Conservation (phyloP, 2,888 invertebrate species). For the Meiosimyza platycephala region DNA sequence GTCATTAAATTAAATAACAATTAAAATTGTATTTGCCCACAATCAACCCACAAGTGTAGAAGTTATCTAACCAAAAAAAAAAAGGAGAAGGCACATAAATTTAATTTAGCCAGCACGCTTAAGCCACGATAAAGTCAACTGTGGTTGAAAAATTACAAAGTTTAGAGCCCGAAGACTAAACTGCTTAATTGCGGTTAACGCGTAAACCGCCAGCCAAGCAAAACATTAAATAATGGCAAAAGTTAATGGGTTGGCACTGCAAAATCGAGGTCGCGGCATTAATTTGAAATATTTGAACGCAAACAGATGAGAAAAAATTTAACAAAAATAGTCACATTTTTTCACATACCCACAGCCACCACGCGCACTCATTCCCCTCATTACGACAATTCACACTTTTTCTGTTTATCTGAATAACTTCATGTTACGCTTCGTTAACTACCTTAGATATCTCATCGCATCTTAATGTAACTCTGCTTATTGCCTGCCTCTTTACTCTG, state of each 20-base stretch:
- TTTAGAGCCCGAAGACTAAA: slow-evolving; percentile 1
- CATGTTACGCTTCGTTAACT: slow-evolving; percentile 9
- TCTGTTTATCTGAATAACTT: not conserved
- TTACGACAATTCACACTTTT: no score
- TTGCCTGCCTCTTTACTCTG: not conserved
- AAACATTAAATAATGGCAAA: not conserved
- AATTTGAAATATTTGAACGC: not conserved
- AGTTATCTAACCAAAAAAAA: not conserved
- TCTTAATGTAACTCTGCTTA: not conserved
- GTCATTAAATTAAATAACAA: no score
- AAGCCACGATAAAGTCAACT: not conserved
- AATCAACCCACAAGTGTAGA: not conserved
- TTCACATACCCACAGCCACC: no score
- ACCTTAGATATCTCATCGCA: not conserved
- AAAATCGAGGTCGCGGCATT: slow-evolving; percentile 3
- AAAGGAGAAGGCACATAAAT: no score
- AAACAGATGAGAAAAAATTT: not conserved
- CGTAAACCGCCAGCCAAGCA: not conserved
- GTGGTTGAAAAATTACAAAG: not conserved
- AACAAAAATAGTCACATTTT: no score
- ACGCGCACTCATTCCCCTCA: no score
- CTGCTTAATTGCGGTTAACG: slow-evolving; percentile 11
- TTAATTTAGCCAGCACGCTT: not conserved
- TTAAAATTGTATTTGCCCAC: no score
- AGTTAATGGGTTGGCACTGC: not conserved